These are phyloP conservation scores for Gymnopithys bicolor DNA, from an alignment of 2,797 vertebrate species.

Conservation along the genomic window DNA sequence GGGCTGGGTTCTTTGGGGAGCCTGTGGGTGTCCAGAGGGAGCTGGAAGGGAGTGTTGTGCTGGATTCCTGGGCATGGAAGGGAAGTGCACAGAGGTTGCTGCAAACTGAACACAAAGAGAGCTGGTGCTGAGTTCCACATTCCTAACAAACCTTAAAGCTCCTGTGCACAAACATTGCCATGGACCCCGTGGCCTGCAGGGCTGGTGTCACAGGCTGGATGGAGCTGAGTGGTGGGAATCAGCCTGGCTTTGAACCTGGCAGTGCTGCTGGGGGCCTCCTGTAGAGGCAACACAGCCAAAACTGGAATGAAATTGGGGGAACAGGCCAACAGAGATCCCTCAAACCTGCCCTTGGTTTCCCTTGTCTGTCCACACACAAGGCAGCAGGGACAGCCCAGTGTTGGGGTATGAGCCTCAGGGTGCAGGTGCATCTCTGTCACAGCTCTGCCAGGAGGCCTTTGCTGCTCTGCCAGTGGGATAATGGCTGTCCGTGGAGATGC, in stretches of 20 bases:
- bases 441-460: background rate
- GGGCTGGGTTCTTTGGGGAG: no score
- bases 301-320: background rate
- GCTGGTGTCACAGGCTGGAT: rapidly evolving
- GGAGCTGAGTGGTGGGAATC: background rate
- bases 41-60: no score
- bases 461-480: rapidly evolving
- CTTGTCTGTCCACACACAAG: background rate
- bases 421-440: background rate
- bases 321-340: no score
- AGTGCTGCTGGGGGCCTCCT: rapidly evolving
- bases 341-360: background rate
- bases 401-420: background rate
- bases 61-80: no score
- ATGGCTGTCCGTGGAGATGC: background rate
- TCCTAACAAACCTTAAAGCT: background rate
- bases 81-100: background rate
- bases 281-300: background rate
- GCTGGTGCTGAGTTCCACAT: background rate
- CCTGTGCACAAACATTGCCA: rapidly evolving
- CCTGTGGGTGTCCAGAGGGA: no score
- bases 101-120: background rate
- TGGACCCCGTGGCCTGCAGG: rapidly evolving
- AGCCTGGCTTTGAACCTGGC: no score
- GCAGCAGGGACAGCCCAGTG: background rate